A percentile compares a stretch with the other conserved stretches of the same genome.
Evolutionary conservation across 2,888 invertebrate genomes (phyloP).

Genomic region (Drosophila monieri): DNA sequence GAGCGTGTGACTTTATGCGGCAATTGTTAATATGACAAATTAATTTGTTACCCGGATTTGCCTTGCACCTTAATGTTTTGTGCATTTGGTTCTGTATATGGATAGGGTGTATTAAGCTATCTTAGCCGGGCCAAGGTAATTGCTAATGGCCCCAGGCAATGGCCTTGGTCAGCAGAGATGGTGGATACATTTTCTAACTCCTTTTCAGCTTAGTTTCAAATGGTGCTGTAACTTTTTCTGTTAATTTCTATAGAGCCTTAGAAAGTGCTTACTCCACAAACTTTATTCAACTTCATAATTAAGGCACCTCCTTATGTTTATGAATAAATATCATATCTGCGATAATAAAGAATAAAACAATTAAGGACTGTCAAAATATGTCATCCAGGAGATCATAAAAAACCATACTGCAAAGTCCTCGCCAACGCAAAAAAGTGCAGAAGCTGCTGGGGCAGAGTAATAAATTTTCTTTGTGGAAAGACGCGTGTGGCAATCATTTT

Average conservation of each 20-base stretch:
- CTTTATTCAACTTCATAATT: no score
- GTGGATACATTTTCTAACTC: background rate
- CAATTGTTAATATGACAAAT: constrained; percentile 79
- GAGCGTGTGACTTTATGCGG: constrained; percentile 74
- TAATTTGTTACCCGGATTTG: constrained; percentile 79
- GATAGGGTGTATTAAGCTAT: constrained; percentile 45
- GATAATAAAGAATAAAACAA: constrained; percentile 19
- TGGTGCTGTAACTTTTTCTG: no score
- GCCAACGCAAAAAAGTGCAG: constrained; percentile 57
- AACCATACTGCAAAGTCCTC: constrained; percentile 14
- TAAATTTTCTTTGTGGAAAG: constrained; percentile 62
- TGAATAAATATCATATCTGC: background rate
- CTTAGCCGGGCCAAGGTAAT: constrained; percentile 18
- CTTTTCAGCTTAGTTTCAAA: background rate
- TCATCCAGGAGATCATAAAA: constrained; percentile 27
- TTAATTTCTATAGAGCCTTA: background rate
- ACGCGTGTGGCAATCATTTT: constrained; percentile 68
- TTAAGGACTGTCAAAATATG: constrained; percentile 24
- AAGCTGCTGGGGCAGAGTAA: constrained; percentile 31
- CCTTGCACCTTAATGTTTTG: constrained; percentile 41
- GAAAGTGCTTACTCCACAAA: background rate
- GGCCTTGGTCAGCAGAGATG: background rate
- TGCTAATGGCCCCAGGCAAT: constrained; percentile 13
- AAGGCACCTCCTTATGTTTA: background rate
- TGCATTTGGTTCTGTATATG: constrained; percentile 40